Evolutionary conservation across 2,888 invertebrate genomes (phyloP).

Genomic region (Luperina nickerlii): DNA sequence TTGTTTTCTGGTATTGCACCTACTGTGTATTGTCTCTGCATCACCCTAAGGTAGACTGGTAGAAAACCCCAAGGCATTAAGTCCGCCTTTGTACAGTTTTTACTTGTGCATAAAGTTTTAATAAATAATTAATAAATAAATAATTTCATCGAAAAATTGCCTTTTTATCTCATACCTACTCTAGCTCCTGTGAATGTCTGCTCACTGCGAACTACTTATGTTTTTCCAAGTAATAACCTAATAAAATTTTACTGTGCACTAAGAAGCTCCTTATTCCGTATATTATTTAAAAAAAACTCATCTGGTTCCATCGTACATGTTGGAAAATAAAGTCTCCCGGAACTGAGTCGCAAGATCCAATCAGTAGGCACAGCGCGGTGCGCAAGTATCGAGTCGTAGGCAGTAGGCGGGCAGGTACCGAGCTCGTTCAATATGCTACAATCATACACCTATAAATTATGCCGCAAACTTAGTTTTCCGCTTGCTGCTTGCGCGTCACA

Average conservation of each 20-base stretch:
- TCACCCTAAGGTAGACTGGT: no score
- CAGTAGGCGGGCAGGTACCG: conserved; percentile 8
- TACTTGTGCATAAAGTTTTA: no score
- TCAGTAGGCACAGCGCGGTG: conserved; percentile 4
- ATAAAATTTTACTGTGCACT: conserved; percentile 8
- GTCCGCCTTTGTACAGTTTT: no score
- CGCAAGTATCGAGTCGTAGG: conserved; percentile 12
- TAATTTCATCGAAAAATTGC: conserved; percentile 6
- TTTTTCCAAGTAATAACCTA: neutral
- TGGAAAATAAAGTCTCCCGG: conserved; percentile 25
- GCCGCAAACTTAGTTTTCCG: conserved; percentile 47
- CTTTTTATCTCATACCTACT: neutral
- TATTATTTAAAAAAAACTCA: conserved; percentile 30
- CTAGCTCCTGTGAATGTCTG: neutral
- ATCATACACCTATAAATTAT: conserved; percentile 56
- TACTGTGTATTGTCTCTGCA: no score
- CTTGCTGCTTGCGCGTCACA: conserved; percentile 29
- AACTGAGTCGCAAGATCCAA: conserved; percentile 24
- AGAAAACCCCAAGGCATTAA: no score
- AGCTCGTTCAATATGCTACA: conserved; percentile 40
- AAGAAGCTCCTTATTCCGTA: conserved; percentile 6
- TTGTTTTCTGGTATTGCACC: no score
- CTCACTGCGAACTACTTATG: neutral
- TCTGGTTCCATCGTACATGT: neutral
- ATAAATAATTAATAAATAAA: no score